Conservation (phyloP, 1,140 invertebrate species). For the Anastrepha ludens region DNA sequence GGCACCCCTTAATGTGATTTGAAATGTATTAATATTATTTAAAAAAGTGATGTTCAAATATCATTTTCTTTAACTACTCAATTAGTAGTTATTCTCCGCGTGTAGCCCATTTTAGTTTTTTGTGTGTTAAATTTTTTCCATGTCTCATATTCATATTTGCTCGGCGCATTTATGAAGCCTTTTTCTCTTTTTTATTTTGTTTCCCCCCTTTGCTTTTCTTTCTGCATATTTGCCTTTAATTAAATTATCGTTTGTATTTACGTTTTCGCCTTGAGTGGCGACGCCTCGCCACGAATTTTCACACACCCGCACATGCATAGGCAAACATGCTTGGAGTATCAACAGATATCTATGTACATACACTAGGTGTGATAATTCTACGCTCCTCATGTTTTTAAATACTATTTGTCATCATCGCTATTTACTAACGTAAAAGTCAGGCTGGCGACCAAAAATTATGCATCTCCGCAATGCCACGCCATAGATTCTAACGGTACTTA, state of each 20-base stretch:
- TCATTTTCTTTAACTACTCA: not conserved
- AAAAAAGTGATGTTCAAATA: not conserved
- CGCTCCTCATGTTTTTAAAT: too few relatives aligned
- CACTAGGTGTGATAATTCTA: too few relatives aligned
- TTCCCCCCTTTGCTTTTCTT: not conserved
- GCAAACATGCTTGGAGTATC: too few relatives aligned
- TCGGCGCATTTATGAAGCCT: not conserved
- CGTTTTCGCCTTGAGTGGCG: not conserved
- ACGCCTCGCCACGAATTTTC: not conserved
- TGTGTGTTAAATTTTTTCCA: not conserved
- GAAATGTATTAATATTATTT: too few relatives aligned
- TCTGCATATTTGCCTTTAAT: slow-evolving; percentile 24
- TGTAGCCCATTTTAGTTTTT: not conserved
- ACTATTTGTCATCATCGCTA: too few relatives aligned
- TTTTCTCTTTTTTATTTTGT: not conserved
- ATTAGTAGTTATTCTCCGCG: not conserved
- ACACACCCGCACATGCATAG: too few relatives aligned
- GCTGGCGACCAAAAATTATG: too few relatives aligned
- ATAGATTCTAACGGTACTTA: too few relatives aligned
- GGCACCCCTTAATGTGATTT: too few relatives aligned
- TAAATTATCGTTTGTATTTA: slow-evolving; percentile 17
- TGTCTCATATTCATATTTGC: not conserved
- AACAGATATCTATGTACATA: too few relatives aligned
- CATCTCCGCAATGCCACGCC: too few relatives aligned
- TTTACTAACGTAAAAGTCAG: too few relatives aligned